Evolutionary conservation across 2,888 invertebrate species (phyloP), one percentile per base, ranked within the genome.

Genomic region (Aradus depressus): DNA sequence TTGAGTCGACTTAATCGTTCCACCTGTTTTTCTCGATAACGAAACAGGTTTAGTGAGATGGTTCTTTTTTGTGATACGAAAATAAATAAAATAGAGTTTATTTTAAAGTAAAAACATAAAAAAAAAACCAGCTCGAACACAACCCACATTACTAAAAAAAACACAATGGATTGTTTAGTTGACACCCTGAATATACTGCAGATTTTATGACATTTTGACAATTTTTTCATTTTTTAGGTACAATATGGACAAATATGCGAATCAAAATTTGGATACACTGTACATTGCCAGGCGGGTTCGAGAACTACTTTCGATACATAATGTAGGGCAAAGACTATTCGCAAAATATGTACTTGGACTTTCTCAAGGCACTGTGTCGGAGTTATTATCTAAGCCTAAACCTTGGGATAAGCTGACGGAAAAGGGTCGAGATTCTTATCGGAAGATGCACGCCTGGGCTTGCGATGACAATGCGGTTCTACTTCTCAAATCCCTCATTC

Each of bases 381-480:
- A 98, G 72, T 74, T 98, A 64, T 77, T 98, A 57, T 96, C 96
- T 61, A 98, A 98, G 68, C 98, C 98, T 50, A 96, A 98, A 68
- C 95, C 95, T 12, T 98, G 98, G 98, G 95, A 96, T 73, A 97
- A 97, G 72, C 75, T 98, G 66, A 98, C 98, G 52, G 98, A 98
- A 73, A 98, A 98, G 70, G 98, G 98, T 28, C 76, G 97, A 50
- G 98, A 98, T 74, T 96, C 96, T 63, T 98, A 98, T 73, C 76
- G 98, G 65, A 96, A 97, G 73, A 98, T 98, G 93, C 93, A 96
- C 73, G 92, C 92, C 64, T 98, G 98, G 98, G 92, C 96, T 60
- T 88, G 88, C 69, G 97, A 97, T 73, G 95, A 96, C 67, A 85
- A 87, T 65, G 95, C 97, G 64, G 90, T 98, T 65, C 79, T 92